Conservation (phyloP, 2,797 vertebrate genomes). For the Rallus crepitans region DNA sequence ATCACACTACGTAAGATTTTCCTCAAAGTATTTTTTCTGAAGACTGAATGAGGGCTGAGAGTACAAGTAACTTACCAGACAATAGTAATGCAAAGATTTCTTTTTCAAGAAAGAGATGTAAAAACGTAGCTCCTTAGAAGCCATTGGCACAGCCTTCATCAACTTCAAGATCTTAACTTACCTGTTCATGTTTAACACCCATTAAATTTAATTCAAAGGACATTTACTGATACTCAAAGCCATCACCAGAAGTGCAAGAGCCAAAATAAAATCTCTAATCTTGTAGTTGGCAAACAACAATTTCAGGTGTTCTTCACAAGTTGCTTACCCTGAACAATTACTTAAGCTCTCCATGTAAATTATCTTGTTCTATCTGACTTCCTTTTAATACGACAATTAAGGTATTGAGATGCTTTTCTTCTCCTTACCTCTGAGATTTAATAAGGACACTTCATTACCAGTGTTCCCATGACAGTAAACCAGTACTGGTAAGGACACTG, state of each 20-base stretch:
- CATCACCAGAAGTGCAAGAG: not conserved
- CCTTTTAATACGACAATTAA: not conserved
- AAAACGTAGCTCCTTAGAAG: not conserved
- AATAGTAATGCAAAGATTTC: not conserved
- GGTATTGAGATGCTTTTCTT: not conserved
- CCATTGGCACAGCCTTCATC: not conserved
- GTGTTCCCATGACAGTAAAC: not conserved
- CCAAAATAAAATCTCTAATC: not conserved
- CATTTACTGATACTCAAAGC: not conserved
- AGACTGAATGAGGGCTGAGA: not conserved
- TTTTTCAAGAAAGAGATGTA: not conserved
- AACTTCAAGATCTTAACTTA: not conserved
- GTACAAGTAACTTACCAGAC: not conserved
- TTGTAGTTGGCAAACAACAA: not conserved
- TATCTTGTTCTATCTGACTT: not conserved
- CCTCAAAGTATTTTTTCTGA: not conserved
- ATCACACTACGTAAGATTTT: not conserved
- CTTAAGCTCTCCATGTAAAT: not conserved
- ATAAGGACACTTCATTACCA: not conserved
- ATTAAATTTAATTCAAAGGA: not conserved
- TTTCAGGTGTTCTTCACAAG: not conserved
- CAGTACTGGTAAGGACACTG: not conserved
- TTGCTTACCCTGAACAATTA: not conserved
- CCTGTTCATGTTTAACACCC: not conserved
- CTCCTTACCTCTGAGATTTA: not conserved